Evolutionary conservation across 53 echinoderm and acorn worm species (phyloP), one percentile per base, ranked within the genome.

Genomic region (Glandiceps talaboti): DNA sequence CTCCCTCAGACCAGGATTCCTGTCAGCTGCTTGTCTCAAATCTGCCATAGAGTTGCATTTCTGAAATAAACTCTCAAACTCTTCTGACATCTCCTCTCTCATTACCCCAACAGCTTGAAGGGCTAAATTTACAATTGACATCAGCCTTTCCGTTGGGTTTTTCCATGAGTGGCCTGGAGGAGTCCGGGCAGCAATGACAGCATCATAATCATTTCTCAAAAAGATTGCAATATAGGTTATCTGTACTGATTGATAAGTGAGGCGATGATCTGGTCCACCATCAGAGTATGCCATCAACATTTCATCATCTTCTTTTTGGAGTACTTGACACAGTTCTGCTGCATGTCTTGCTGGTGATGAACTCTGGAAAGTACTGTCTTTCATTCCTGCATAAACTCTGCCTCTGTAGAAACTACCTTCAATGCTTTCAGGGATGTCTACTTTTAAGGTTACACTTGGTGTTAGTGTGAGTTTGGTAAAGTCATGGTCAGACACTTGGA

Each of bases 401-500:
- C 84, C 74, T 0, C 26, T 1, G 30, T 84, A 31, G 26, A 32
- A 84, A 0, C 77, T 64, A 0, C 25, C 79, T 14, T 84, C 84
- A 30, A 84, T 74, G 14, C 1, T 1, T 14, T 84, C 84, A 0
- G 79, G 84, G 29, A 84, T 27, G 27, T 84, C 79, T 28, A 80
- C 26, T 12, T 1, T 14, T 1, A 84, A 29, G 14, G 29, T 32
- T 0, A 84, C 80, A 32, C 80, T 80, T 25, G 85, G 85, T 0
- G 33, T 64, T 12, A 84, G 0, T 33, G 28, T 75, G 10, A 84
- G 30, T 33, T 32, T 33, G 0, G 85, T 84, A 33, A 84, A 84
- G 31, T 84, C 85, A 80, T 84, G 85, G 64, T 84, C 85, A 20
- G 75, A 30, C 10, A 84, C 76, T 0, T 27, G 31, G 1, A 84